These are phyloP conservation scores for Balaenoptera acutorostrata DNA, from an alignment of 2,113 vertebrate species.

Conservation along the genomic window DNA sequence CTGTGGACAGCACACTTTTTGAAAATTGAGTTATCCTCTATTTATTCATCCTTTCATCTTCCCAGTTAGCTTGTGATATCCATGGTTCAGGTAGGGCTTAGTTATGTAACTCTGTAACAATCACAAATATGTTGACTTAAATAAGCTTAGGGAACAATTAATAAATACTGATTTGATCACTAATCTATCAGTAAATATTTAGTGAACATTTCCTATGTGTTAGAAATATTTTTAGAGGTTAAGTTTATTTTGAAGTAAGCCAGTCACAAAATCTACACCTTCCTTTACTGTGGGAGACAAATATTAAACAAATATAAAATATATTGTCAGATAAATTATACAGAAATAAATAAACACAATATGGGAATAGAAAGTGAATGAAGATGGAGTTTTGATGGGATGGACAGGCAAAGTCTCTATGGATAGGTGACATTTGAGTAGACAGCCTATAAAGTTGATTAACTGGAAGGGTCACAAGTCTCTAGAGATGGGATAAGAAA, in stretches of 20 bases:
- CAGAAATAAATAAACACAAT: not conserved
- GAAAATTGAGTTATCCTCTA: not conserved
- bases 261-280: not conserved
- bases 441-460: not conserved
- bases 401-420: not conserved
- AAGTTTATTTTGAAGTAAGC: not conserved
- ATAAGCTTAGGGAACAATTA: not conserved
- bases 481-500: not conserved
- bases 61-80: not conserved
- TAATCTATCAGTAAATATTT: not conserved
- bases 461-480: not conserved
- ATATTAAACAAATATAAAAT: not conserved
- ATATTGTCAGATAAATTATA: not conserved
- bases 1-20: not conserved
- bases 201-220: not conserved
- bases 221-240: not conserved
- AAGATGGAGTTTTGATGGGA: not conserved
- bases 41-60: not conserved
- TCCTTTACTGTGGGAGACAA: not conserved
- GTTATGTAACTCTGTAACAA: not conserved
- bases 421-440: not conserved
- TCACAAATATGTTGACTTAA: not conserved
- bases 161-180: not conserved
- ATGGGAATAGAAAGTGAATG: not conserved
- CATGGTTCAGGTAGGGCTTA: not conserved